phyloP scores from a whole-genome alignment of 2,888 invertebrate species.

The Andrena praecox region DNA sequence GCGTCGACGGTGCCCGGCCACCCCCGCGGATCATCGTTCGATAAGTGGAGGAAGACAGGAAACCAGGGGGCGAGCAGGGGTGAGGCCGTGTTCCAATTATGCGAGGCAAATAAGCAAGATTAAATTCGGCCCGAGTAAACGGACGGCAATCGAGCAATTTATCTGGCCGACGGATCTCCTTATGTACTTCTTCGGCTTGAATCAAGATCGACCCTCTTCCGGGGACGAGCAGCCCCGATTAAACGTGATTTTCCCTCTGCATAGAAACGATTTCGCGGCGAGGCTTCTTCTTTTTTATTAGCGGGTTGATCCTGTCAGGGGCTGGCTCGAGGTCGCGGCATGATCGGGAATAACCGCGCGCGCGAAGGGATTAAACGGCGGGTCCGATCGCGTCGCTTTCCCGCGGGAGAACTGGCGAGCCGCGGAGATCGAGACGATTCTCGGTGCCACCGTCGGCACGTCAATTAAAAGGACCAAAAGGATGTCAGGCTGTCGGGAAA shows the following conservation, averaged over 20 bases:
- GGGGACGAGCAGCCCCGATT: conserved; percentile 18
- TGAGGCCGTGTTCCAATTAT: conserved; percentile 66
- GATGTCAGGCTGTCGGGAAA: conserved; percentile 57
- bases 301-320: conserved; percentile 5
- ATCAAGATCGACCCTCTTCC: conserved; percentile 59
- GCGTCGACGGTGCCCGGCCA: conserved; percentile 4
- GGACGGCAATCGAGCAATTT: conserved; percentile 63
- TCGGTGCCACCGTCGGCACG: conserved; percentile 30
- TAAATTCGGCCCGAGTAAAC: conserved; percentile 66
- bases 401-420: conserved; percentile 9
- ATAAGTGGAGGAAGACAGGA: conserved; percentile 48
- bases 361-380: no score
- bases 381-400: not conserved
- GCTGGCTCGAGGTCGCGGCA: conserved; percentile 11
- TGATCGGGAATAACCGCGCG: conserved; percentile 18
- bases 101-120: conserved; percentile 68
- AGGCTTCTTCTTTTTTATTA: not conserved
- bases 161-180: conserved; percentile 54
- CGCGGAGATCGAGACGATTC: conserved; percentile 18
- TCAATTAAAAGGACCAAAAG: conserved; percentile 68
- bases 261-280: not conserved
- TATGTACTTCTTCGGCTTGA: conserved; percentile 44
- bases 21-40: conserved; percentile 55
- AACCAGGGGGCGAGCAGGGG: conserved; percentile 11
- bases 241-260: conserved; percentile 18